Evolutionary conservation across 2,888 invertebrate species (phyloP), one percentile per base, ranked within the genome.

Genomic region (Hipparchia sbordonii): DNA sequence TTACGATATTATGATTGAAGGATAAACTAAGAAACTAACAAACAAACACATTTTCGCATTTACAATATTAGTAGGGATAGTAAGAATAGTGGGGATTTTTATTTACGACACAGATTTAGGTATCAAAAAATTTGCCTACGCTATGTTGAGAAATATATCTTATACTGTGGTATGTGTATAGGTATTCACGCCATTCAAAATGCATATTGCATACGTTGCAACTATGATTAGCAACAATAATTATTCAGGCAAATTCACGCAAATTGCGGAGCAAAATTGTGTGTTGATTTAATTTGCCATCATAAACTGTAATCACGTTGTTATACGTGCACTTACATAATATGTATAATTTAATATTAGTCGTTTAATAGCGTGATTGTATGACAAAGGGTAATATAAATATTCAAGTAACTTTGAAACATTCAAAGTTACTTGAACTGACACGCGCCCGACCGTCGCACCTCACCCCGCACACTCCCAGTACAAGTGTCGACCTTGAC

Each of bases 231-330:
- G 63, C 51, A 63, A 60, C 39, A 39, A 63, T 63, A 59, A 59
- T 59, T 39, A 63, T 63, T 63, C 23, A 23, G 63, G n/a, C 48
- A 63, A 13, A 51, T 63, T 63, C 63, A 48, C 10, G 33, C 59
- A 8, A 48, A 63, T 48, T 39, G 51, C 8, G 13, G 48, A 7
- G 48, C 48, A 9, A 48, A 48, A 48, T 62, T 62, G 48, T 51
- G 63, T 51, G 51, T 23, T 51, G 51, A 51, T 63, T 63, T 63
- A 51, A 63, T 63, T 63, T 63, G 63, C 63, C 23, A 23, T 51
- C 48, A 10, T 48, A 2, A 23, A 63, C 48, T 48, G 51, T 63
- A 51, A 63, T 23, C 13, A 46, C 62, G 2, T 62, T 62, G 62
- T 62, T 13, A 62, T 13, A 48, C 62, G 62, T 48, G 23, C 10